Evolutionary conservation across 2,888 invertebrate genomes (phyloP), one percentile per base, ranked within the genome.

Genomic region (Acronicta leporina): DNA sequence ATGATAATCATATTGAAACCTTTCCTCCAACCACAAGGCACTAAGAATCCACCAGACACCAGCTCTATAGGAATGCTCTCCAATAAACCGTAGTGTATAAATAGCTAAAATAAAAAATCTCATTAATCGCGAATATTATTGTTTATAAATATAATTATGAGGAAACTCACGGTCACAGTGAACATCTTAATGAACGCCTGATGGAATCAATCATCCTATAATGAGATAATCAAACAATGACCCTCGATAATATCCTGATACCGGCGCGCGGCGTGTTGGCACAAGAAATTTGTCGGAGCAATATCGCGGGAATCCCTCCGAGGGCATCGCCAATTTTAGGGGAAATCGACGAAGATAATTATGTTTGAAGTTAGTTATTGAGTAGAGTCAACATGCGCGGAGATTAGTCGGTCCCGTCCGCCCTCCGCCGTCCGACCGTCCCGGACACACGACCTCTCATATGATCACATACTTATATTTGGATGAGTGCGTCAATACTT

Each of bases 281-380:
- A 90, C 89, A 94, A 93, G 94, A 93, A 92, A 94, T 94, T 92
- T 92, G 89, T 85, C 86, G 86, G 75, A 82, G 83, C 90, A 89
- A 91, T 92, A 90, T 89, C 82, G 86, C 81, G 87, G 84, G 83
- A 84, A 83, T 87, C 87, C 89, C 90, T 87, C 83, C 67, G 88
- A 87, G 90, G 88, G 92, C 84, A 87, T 87, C 90, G 86, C 87
- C 92, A 92, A 91, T 90, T 92, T 92, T 88, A 85, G 92, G 90
- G 92, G 89, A 92, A 92, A 92, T 92, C 90, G 90, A 89, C 87
- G 87, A 86, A 88, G 91, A 93, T 94, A 94, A 94, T 94, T 94
- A 94, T 94, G 92, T 94, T 94, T 94, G 93, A 90, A 92, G 93
- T 92, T 91, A 92, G 92, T 92, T 92, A 94, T 93, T 90, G 88